Evolutionary conservation across 2,888 invertebrate genomes (phyloP).

Genomic region (Melanotus villosus): DNA sequence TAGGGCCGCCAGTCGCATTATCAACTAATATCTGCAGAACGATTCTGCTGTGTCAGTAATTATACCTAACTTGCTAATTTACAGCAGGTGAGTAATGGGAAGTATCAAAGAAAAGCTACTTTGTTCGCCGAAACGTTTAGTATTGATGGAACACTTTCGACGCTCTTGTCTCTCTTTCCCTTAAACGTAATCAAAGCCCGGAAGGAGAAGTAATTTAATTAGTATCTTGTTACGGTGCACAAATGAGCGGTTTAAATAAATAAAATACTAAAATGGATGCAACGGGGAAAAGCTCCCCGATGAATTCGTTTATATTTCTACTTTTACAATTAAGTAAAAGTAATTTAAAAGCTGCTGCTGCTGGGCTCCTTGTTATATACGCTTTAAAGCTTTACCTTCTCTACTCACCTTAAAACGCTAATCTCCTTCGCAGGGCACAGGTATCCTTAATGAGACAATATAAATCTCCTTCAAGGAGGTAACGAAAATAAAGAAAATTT

Average conservation of each 20-base stretch:
- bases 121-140: conserved; percentile 16
- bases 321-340: neutral
- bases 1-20: conserved; percentile 52
- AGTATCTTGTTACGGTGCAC: conserved; percentile 25
- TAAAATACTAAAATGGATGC: conserved; percentile 20
- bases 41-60: conserved; percentile 53
- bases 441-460: too few relatives aligned
- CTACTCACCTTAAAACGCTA: too few relatives aligned
- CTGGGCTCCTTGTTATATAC: too few relatives aligned
- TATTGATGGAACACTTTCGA: conserved; percentile 29
- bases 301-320: neutral
- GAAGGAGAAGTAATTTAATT: conserved; percentile 35
- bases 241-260: conserved; percentile 26
- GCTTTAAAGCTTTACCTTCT: too few relatives aligned
- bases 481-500: too few relatives aligned
- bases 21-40: conserved; percentile 55
- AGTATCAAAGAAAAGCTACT: conserved; percentile 34
- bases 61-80: conserved; percentile 51
- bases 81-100: conserved; percentile 48
- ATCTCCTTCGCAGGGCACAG: too few relatives aligned
- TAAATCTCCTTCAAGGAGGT: too few relatives aligned
- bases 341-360: too few relatives aligned
- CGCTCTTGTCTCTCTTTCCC: conserved; percentile 11
- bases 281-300: neutral
- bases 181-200: conserved; percentile 19